Conservation (phyloP, 2,113 vertebrate species). For the Etheostoma spectabile region DNA sequence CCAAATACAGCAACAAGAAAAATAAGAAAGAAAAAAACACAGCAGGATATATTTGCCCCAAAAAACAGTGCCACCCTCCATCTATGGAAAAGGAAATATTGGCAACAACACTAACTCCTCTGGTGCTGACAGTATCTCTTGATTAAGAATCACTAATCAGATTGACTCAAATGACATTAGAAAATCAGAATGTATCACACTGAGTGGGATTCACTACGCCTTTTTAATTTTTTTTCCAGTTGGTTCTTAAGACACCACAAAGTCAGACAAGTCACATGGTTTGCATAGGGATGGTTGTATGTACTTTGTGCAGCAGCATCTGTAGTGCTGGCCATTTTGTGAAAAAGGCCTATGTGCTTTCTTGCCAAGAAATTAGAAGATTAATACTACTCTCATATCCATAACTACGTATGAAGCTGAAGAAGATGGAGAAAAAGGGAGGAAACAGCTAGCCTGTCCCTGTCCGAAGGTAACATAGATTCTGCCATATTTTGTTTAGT, state of each 20-base stretch:
- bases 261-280: conserved; percentile 3
- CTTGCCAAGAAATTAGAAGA: too few species aligned
- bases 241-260: neutral
- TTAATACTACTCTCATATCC: too few species aligned
- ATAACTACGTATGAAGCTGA: too few species aligned
- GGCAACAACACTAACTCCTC: conserved; percentile 9
- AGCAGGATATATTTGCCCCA: conserved; percentile 29
- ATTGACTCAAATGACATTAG: conserved; percentile 27
- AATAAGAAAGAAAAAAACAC: conserved; percentile 34
- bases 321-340: neutral
- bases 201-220: conserved; percentile 7
- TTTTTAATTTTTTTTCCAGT: neutral
- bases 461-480: too few species aligned
- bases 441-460: too few species aligned
- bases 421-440: too few species aligned
- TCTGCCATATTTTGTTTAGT: too few species aligned
- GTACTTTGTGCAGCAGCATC: neutral
- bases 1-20: conserved; percentile 59
- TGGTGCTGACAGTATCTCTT: neutral
- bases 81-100: conserved; percentile 18
- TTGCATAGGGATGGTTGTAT: conserved; percentile 2
- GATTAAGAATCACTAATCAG: conserved; percentile 26
- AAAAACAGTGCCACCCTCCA: conserved; percentile 36
- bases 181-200: conserved; percentile 29
- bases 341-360: neutral